These are phyloP conservation scores for Drosophila fuyamai DNA, from an alignment of 1,140 invertebrate genomes.

Conservation along the genomic window DNA sequence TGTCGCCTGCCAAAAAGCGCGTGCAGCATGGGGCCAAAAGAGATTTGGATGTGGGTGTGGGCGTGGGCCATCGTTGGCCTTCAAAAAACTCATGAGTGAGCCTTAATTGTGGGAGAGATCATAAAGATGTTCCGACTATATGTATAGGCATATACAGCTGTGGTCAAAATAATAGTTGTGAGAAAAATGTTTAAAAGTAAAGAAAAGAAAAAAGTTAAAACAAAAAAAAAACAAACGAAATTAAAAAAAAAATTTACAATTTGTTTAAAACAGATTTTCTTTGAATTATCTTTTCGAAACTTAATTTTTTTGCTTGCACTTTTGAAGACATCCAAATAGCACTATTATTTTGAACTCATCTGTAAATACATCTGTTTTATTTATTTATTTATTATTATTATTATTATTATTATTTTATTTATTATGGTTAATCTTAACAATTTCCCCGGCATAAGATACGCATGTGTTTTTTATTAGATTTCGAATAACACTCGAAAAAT, in stretches of 20 bases:
- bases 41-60: conserved; percentile 38
- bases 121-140: conserved; percentile 49
- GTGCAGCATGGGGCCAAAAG: conserved; percentile 56
- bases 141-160: conserved; percentile 22
- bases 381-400: too few relatives aligned
- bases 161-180: neutral
- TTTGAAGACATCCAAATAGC: neutral
- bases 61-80: conserved; percentile 58
- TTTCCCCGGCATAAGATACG: conserved; percentile 49
- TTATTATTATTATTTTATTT: too few relatives aligned
- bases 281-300: neutral
- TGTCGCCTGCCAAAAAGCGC: conserved; percentile 79
- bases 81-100: conserved; percentile 70
- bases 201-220: too few relatives aligned
- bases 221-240: too few relatives aligned
- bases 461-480: conserved; percentile 23
- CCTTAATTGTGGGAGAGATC: conserved; percentile 71
- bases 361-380: conserved; percentile 58
- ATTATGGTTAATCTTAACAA: conserved; percentile 46
- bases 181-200: too few relatives aligned
- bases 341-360: neutral
- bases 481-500: conserved; percentile 21
- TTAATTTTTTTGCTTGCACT: neutral
- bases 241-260: neutral
- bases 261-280: neutral